These are phyloP conservation scores for Eupsilia transversa DNA, from an alignment of 2,888 invertebrate species.

Conservation along the genomic window DNA sequence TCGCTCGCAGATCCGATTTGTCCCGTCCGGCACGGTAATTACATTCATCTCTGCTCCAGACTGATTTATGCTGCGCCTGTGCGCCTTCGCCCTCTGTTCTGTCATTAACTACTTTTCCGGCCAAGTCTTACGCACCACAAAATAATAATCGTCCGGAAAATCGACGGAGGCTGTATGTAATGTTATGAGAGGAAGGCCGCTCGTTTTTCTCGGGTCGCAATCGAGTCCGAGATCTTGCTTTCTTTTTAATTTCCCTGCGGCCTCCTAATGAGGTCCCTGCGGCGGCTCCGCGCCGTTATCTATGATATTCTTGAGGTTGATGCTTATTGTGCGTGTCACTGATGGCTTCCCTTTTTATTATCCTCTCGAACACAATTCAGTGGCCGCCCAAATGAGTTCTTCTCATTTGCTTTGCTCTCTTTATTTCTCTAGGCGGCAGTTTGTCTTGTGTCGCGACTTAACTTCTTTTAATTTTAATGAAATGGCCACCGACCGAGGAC, in stretches of 20 bases:
- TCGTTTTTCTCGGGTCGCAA: conserved; percentile 88
- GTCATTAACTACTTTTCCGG: conserved; percentile 87
- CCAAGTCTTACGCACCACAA: conserved; percentile 89
- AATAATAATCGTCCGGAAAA: conserved; percentile 91
- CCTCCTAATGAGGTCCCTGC: conserved; percentile 90
- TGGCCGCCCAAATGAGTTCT: conserved; percentile 89
- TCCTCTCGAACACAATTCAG: conserved; percentile 91
- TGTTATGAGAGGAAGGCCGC: conserved; percentile 89
- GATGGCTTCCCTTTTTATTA: conserved; percentile 90
- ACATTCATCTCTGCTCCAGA: conserved; percentile 84
- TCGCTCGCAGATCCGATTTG: conserved; percentile 77
- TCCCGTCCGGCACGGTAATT: conserved; percentile 81
- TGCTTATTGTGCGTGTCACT: conserved; percentile 91
- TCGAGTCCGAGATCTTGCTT: conserved; percentile 90
- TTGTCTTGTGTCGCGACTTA: conserved; percentile 88
- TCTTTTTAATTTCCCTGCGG: conserved; percentile 91
- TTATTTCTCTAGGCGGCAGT: conserved; percentile 90
- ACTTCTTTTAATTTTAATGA: conserved; percentile 87
- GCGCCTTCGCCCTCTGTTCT: conserved; percentile 77
- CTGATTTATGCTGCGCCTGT: conserved; percentile 81
- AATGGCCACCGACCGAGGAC: conserved; percentile 76
- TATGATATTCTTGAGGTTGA: conserved; percentile 91
- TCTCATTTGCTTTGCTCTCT: conserved; percentile 90
- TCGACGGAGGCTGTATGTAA: conserved; percentile 90
- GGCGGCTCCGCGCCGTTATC: conserved; percentile 87